Conservation (phyloP, 2,888 invertebrate genomes). For the Hartigia nigra region DNA sequence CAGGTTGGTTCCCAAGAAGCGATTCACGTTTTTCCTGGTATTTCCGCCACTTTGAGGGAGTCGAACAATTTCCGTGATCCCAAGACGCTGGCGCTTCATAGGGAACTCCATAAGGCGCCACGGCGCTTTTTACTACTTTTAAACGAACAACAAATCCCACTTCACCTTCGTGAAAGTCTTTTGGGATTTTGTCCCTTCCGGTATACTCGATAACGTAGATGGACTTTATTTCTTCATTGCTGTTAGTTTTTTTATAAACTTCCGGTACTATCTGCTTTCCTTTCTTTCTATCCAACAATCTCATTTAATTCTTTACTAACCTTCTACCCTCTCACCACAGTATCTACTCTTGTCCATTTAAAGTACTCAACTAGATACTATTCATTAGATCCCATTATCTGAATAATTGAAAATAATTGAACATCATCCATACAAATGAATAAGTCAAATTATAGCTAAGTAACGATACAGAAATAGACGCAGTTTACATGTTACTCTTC, state of each 20-base stretch:
- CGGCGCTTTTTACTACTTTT: conserved; percentile 28
- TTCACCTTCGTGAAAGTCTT: not conserved
- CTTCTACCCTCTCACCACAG: not conserved
- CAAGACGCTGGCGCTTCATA: not conserved
- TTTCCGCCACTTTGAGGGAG: conserved; percentile 45
- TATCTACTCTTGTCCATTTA: not conserved
- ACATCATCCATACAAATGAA: not conserved
- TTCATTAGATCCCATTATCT: not conserved
- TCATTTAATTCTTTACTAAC: not conserved
- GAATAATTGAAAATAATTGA: not conserved
- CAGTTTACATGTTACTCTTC: not conserved
- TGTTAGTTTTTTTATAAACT: not conserved
- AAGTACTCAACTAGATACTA: not conserved
- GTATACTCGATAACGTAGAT: not conserved
- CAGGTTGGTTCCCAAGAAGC: conserved; percentile 29
- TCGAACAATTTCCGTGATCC: conserved; percentile 46
- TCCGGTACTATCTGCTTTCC: not conserved
- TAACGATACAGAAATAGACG: not conserved
- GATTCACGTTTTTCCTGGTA: conserved; percentile 40
- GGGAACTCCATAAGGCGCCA: conserved; percentile 11
- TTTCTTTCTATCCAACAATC: not conserved
- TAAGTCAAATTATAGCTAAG: not conserved
- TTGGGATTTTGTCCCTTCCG: not conserved
- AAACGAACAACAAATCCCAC: conserved; percentile 7
- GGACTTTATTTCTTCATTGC: not conserved